Evolutionary conservation across 1,140 invertebrate genomes (phyloP).

Genomic region (Zaprionus kolodkinae): DNA sequence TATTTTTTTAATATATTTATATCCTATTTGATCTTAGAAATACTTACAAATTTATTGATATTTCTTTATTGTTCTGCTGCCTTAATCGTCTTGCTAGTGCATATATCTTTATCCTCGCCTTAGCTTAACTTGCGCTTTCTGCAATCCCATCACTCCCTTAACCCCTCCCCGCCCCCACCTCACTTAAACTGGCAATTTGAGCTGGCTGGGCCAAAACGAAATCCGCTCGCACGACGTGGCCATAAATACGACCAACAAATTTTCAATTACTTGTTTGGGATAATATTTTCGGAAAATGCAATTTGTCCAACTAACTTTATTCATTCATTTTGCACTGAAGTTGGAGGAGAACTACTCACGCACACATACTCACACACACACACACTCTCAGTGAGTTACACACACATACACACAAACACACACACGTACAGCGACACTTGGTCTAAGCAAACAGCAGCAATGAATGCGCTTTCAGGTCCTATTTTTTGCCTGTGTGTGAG

Average conservation of each 20-base stretch:
- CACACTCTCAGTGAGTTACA: background rate
- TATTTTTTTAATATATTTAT: no score
- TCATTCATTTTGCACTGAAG: slow-evolving; percentile 75
- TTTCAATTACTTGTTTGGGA: slow-evolving; percentile 80
- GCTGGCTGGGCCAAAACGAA: slow-evolving; percentile 15
- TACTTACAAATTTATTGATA: no score
- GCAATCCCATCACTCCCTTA: background rate
- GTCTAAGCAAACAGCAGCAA: slow-evolving; percentile 66
- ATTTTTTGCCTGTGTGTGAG: slow-evolving; percentile 30
- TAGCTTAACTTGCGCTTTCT: background rate
- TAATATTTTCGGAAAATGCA: slow-evolving; percentile 79
- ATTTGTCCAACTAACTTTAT: slow-evolving; percentile 80
- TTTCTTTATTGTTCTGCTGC: background rate
- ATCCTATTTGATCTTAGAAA: no score
- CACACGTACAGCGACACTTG: slow-evolving; percentile 37
- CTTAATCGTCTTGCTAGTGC: background rate
- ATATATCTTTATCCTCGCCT: background rate
- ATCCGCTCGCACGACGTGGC: slow-evolving; percentile 25
- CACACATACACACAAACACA: slow-evolving; percentile 17
- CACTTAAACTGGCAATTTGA: slow-evolving; percentile 20
- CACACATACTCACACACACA: slow-evolving; percentile 13
- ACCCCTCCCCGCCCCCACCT: background rate
- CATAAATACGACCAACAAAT: slow-evolving; percentile 75
- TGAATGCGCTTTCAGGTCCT: slow-evolving; percentile 62
- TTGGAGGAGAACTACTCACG: slow-evolving; percentile 48